phyloP scores from a whole-genome alignment of 2,113 vertebrate genomes.

The Atractosteus spatula region DNA sequence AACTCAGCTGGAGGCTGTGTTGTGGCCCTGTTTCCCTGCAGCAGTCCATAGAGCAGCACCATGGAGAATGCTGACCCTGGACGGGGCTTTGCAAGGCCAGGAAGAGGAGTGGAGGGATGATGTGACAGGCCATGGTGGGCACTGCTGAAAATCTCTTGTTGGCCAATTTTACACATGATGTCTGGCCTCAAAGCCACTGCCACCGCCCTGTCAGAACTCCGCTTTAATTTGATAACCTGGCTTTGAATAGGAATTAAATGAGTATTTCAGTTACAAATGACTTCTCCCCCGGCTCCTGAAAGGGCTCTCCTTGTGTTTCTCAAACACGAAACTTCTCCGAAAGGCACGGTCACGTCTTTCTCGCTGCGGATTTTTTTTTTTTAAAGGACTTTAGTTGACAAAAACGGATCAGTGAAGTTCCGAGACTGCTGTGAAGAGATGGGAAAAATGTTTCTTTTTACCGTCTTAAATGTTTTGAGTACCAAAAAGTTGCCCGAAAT shows the following conservation, averaged over 20 bases:
- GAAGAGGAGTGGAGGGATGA: constrained; percentile 81
- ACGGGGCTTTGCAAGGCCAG: constrained; percentile 67
- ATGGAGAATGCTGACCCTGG: constrained; percentile 88
- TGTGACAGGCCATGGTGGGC: constrained; percentile 90
- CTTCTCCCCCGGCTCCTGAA: constrained; percentile 44
- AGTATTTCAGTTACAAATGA: constrained; percentile 81
- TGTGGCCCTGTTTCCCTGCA: constrained; percentile 84
- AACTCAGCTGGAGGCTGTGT: constrained; percentile 98
- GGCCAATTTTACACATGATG: constrained; percentile 98
- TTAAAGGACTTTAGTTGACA: background rate
- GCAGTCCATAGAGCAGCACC: constrained; percentile 89
- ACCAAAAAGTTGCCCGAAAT: background rate
- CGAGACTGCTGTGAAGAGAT: too few species aligned
- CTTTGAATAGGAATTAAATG: constrained; percentile 98
- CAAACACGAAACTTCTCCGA: constrained; percentile 44
- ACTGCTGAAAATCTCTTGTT: constrained; percentile 92
- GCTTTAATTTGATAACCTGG: constrained; percentile 98
- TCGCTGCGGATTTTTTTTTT: constrained; percentile 3
- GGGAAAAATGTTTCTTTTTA: too few species aligned
- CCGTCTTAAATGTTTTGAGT: too few species aligned
- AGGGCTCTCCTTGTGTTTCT: constrained; percentile 42
- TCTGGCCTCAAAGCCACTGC: constrained; percentile 80
- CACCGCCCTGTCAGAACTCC: constrained; percentile 85
- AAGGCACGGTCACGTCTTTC: constrained; percentile 4
- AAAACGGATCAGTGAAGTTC: too few species aligned